Evolutionary conservation across 2,113 vertebrate species (phyloP).

Genomic region (Chaenocephalus aceratus): DNA sequence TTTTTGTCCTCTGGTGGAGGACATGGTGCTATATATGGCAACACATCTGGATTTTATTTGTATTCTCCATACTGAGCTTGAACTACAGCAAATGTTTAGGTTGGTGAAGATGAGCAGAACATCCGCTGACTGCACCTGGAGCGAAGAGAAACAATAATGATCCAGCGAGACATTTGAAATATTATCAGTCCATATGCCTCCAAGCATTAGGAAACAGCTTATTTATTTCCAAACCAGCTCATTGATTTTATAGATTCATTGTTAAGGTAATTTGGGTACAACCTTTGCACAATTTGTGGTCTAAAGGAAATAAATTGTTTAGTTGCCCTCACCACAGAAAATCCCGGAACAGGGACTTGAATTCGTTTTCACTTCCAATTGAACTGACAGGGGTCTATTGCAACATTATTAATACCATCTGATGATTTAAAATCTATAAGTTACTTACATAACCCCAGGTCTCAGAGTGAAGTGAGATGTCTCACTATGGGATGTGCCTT

Average conservation of each 20-base stretch:
- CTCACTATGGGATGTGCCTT: no score
- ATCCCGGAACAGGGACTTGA: not conserved
- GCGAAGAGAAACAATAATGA: conserved; percentile 35
- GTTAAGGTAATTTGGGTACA: not conserved
- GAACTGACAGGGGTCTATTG: not conserved
- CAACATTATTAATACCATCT: not conserved
- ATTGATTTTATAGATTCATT: conserved; percentile 36
- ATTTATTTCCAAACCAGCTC: conserved; percentile 6
- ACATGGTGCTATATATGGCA: conserved; percentile 34
- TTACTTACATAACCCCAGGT: no score
- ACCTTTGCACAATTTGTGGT: not conserved
- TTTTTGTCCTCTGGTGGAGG: conserved; percentile 55
- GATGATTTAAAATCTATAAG: no score
- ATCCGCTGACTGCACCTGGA: conserved; percentile 38
- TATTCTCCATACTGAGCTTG: conserved; percentile 8
- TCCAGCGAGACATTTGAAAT: conserved; percentile 33
- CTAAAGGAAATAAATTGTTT: not conserved
- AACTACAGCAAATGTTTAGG: conserved; percentile 32
- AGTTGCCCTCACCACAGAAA: not conserved
- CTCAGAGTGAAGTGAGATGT: no score
- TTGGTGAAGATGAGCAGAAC: conserved; percentile 47
- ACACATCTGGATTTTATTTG: conserved; percentile 26
- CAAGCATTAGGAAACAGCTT: conserved; percentile 5
- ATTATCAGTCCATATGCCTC: conserved; percentile 10
- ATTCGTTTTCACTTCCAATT: not conserved